Conservation (phyloP, 2,113 vertebrate genomes). For the Erpornis zantholeuca region DNA sequence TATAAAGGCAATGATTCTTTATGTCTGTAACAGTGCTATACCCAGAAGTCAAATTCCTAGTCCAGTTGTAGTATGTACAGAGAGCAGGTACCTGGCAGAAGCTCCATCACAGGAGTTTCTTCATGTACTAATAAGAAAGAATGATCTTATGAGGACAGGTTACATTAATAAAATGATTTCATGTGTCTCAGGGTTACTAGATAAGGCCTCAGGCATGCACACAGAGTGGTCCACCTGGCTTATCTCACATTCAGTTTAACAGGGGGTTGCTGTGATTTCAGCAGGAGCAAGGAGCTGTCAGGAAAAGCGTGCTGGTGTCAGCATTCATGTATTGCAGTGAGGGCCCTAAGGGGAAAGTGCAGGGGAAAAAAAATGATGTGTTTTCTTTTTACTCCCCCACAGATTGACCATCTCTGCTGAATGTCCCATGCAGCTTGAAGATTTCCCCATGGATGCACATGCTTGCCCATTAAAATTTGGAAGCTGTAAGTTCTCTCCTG, state of each 20-base stretch:
- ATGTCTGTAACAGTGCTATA: not conserved
- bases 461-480: conserved; percentile 97
- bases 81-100: not conserved
- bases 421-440: conserved; percentile 97
- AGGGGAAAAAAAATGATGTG: not conserved
- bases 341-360: fast-evolving
- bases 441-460: conserved; percentile 97
- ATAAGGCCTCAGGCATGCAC: not conserved
- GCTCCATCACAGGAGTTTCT: not conserved
- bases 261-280: not conserved
- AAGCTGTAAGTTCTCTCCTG: conserved; percentile 87
- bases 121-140: not conserved
- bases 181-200: not conserved
- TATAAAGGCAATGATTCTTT: not conserved
- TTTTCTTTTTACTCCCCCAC: conserved; percentile 27
- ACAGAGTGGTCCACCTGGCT: not conserved
- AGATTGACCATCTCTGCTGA: conserved; percentile 96
- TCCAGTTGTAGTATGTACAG: not conserved
- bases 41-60: not conserved
- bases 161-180: not conserved
- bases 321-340: not conserved
- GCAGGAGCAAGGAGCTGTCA: not conserved
- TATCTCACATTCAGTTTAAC: not conserved
- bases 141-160: not conserved
- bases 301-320: not conserved